Evolutionary conservation across 2,113 vertebrate genomes (phyloP), one percentile per base, ranked within the genome.

Genomic region (Cairina moschata): DNA sequence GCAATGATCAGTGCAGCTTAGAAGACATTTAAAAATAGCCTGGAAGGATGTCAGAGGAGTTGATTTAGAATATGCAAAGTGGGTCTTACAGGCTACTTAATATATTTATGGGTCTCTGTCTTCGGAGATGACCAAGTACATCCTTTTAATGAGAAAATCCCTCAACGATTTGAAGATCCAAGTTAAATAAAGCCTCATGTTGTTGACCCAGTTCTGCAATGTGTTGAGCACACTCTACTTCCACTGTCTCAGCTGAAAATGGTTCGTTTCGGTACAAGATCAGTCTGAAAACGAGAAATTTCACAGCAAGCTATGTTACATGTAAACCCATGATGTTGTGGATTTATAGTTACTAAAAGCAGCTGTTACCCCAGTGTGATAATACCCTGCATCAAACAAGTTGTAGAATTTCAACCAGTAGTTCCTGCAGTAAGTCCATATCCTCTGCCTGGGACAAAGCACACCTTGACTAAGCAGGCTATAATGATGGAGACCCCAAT

Each of bases 11-110:
- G 2, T 79, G 56, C 36, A 83, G 50, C 46, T 67, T 60, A 80
- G 82, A 91, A 89, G 78, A 77, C 18, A n/a, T 83, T 85, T 94
- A 25, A 94, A 91, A 83, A 83, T 56, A 91, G n/a, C 40, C 67
- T 82, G 67, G 36, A 85, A 91, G 32, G 76, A 74, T 83, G 88
- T 93, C 63, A 88, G 59, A 66, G 15, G 73, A 77, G 69, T 82
- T 92, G 62, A 69, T 83, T 85, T 87, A 38, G 23, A 76, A 36
- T 78, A 46, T 7, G 40, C 62, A 90, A 90, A 92, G 55, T 73
- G 36, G 31, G 67, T 85, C 81, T 79, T 82, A 69, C 50, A 75
- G 77, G 17, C 40, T 94, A n/a, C 52, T 78, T 93, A 80, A 67
- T 54, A 72, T 85, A 79, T 66, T 40, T 80, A 36, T 40, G 29